These are phyloP conservation scores for Macquaria ambigua DNA, from an alignment of 2,113 vertebrate species.

Conservation along the genomic window DNA sequence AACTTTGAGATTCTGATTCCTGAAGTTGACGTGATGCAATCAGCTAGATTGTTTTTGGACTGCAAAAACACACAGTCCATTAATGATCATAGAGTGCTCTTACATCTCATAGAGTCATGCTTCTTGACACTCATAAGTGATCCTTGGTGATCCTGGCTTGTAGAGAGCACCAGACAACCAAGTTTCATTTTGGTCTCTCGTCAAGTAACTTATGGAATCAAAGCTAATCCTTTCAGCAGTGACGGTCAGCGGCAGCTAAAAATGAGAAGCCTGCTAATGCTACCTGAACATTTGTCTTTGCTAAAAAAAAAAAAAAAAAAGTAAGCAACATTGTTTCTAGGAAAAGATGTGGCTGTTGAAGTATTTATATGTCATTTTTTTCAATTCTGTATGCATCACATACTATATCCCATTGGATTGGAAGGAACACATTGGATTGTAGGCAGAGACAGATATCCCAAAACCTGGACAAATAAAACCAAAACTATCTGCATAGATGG, in stretches of 20 bases:
- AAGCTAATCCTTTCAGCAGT: neutral
- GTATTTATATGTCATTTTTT: neutral
- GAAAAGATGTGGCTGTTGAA: neutral
- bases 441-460: neutral
- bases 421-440: neutral
- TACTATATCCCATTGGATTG: neutral
- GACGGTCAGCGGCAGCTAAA: neutral
- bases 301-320: neutral
- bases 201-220: neutral
- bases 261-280: neutral
- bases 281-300: neutral
- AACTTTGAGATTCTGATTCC: neutral
- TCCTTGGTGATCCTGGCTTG: no score
- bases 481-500: neutral
- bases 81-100: neutral
- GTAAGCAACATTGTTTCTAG: neutral
- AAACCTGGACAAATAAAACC: neutral
- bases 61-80: neutral
- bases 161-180: no score
- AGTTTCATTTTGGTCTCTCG: neutral
- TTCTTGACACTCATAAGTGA: no score
- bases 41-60: neutral
- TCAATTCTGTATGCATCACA: neutral
- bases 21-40: neutral
- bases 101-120: no score